phyloP scores from a whole-genome alignment of 2,797 vertebrate genomes.

The Cryptoblepharus egeriae region DNA sequence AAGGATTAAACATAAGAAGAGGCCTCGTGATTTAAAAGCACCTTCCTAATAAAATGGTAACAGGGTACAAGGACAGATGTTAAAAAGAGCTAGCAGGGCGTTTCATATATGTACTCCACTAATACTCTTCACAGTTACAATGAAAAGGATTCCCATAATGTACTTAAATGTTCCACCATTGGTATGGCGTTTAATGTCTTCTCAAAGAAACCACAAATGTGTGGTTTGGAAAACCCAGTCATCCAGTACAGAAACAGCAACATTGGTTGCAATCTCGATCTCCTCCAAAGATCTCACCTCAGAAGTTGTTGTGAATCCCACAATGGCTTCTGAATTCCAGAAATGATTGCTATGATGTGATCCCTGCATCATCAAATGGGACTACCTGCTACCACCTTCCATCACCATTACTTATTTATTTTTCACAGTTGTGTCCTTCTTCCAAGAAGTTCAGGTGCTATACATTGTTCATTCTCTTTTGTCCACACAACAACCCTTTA shows the following conservation, averaged over 20 bases:
- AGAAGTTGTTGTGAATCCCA: too few relatives aligned
- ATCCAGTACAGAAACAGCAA: background rate
- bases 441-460: too few relatives aligned
- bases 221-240: background rate
- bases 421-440: too few relatives aligned
- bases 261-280: background rate
- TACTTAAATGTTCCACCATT: background rate
- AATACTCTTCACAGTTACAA: background rate
- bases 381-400: too few relatives aligned
- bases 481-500: too few relatives aligned
- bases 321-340: background rate
- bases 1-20: constrained; percentile 13
- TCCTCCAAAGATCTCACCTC: too few relatives aligned
- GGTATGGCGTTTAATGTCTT: background rate
- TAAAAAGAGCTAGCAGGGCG: background rate
- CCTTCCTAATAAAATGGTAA: constrained; percentile 37
- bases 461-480: too few relatives aligned
- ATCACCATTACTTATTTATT: too few relatives aligned
- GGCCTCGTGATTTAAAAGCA: constrained; percentile 40
- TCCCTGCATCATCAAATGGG: background rate
- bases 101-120: background rate
- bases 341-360: background rate
- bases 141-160: background rate
- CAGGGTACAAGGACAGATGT: constrained; percentile 3
- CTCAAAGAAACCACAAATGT: background rate